Evolutionary conservation across 2,797 vertebrate genomes (phyloP).

Genomic region (Denticeps clupeoides): DNA sequence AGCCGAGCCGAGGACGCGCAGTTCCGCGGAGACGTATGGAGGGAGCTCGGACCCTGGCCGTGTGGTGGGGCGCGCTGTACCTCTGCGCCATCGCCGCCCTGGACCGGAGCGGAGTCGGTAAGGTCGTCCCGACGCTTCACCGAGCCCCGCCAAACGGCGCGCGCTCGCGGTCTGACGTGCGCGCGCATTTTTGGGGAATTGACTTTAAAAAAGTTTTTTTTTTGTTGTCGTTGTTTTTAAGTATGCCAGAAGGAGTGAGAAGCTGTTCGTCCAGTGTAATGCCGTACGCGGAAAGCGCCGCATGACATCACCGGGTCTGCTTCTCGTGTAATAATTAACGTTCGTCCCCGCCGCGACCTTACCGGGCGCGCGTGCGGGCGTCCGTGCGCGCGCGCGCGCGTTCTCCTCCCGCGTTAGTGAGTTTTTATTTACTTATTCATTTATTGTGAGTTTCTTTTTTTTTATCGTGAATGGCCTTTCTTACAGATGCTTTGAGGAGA

Average conservation of each 20-base stretch:
- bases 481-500: no score
- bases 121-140: slow-evolving; percentile 20
- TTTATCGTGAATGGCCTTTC: no score
- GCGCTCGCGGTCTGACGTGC: slow-evolving; percentile 5
- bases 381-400: no score
- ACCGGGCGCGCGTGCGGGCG: slow-evolving; percentile 1
- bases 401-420: no score
- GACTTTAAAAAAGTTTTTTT: no score
- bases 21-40: slow-evolving; percentile 21
- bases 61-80: slow-evolving; percentile 20
- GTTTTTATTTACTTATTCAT: no score
- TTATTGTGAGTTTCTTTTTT: no score
- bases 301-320: slow-evolving; percentile 2
- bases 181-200: no score
- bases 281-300: no score
- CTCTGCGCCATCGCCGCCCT: slow-evolving; percentile 12
- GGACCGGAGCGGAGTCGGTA: slow-evolving; percentile 21
- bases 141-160: slow-evolving; percentile 2
- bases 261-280: no score
- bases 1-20: neutral
- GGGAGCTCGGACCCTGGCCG: slow-evolving; percentile 1
- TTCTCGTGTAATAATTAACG: slow-evolving; percentile 3
- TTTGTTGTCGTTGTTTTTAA: no score
- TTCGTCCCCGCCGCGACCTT: neutral
- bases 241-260: no score